These are phyloP conservation scores for Lepidocolaptes lacrymiger DNA, from an alignment of 2,797 vertebrate genomes.

Conservation along the genomic window DNA sequence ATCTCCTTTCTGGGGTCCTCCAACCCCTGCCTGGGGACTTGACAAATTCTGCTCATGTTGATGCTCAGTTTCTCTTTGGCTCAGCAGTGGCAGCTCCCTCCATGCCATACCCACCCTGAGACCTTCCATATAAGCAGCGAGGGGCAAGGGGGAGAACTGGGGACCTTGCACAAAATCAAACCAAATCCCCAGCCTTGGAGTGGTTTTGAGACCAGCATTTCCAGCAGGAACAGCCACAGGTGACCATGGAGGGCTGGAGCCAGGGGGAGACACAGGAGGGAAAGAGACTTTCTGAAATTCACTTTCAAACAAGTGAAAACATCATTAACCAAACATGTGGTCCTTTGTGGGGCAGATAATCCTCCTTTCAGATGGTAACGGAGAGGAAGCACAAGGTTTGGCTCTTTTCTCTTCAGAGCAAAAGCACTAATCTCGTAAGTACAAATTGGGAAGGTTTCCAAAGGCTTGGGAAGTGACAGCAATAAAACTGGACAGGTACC, in stretches of 20 bases:
- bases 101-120: rapidly evolving
- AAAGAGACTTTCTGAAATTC: neutral
- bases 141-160: neutral
- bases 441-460: constrained; percentile 56
- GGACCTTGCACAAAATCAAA: neutral
- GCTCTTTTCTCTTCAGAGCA: constrained; percentile 53
- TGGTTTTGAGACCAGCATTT: rapidly evolving
- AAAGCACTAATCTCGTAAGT: constrained; percentile 46
- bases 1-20: neutral
- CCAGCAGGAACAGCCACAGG: neutral
- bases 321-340: neutral
- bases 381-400: constrained; percentile 44
- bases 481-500: constrained; percentile 2
- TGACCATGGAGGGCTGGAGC: neutral
- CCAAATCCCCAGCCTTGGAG: rapidly evolving
- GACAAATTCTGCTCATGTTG: neutral
- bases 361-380: constrained; percentile 58
- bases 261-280: neutral
- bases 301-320: constrained; percentile 28
- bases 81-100: rapidly evolving
- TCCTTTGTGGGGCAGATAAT: constrained; percentile 41
- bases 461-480: neutral
- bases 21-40: rapidly evolving
- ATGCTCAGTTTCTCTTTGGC: neutral
- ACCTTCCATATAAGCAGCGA: neutral